phyloP scores from a whole-genome alignment of 2,888 invertebrate genomes.

The Apomyelois bistriatella region DNA sequence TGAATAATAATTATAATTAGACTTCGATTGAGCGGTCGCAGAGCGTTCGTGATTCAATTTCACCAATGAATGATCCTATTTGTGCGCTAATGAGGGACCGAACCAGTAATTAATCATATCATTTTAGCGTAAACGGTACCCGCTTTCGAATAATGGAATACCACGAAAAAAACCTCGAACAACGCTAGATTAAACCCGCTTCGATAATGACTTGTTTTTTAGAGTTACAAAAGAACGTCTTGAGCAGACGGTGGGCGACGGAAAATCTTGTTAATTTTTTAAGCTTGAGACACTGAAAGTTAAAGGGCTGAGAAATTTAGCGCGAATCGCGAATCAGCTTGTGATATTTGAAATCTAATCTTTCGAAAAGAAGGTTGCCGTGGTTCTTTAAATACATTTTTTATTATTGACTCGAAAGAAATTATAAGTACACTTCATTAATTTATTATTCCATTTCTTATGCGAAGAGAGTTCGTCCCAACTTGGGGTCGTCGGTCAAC shows the following conservation, averaged over 20 bases:
- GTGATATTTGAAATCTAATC: conserved; percentile 22
- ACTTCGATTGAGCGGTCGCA: conserved; percentile 57
- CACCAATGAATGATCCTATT: conserved; percentile 73
- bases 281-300: conserved; percentile 48
- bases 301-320: conserved; percentile 47
- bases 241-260: conserved; percentile 61
- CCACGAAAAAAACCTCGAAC: conserved; percentile 65
- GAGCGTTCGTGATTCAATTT: conserved; percentile 69
- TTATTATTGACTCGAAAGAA: conserved; percentile 1
- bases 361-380: neutral
- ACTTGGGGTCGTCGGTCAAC: conserved; percentile 46
- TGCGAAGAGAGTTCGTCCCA: conserved; percentile 17
- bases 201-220: conserved; percentile 79
- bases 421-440: conserved; percentile 24
- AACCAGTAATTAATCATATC: conserved; percentile 76
- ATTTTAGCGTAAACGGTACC: conserved; percentile 70
- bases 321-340: conserved; percentile 26
- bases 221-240: conserved; percentile 77
- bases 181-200: conserved; percentile 71
- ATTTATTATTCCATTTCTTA: conserved; percentile 32
- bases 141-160: conserved; percentile 69
- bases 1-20: conserved; percentile 71
- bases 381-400: conserved; percentile 7
- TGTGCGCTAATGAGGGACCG: conserved; percentile 74
- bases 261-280: conserved; percentile 69